Percentiles rank a stretch among this genome's conserved stretches.
These are phyloP conservation scores for Prosopocoilus inquinatus DNA, from an alignment of 2,888 invertebrate species.

Conservation along the genomic window DNA sequence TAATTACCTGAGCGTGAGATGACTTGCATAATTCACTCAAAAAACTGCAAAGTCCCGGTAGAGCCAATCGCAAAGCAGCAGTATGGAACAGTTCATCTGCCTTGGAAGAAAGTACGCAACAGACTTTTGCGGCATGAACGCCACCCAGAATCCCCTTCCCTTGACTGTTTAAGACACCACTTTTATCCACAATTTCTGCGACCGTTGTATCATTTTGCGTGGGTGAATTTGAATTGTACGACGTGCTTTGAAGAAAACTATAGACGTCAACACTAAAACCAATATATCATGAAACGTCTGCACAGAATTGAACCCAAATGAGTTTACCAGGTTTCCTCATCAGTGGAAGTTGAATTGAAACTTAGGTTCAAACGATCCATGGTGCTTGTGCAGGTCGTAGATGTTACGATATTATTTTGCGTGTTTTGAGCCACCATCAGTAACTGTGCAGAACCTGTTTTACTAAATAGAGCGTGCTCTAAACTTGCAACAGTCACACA, in stretches of 20 bases:
- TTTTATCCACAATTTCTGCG: constrained; percentile 67
- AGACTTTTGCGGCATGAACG: constrained; percentile 81
- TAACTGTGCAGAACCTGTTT: constrained; percentile 68
- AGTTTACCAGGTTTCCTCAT: constrained; percentile 75
- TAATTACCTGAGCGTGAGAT: constrained; percentile 75
- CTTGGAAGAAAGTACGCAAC: constrained; percentile 85
- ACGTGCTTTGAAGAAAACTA: constrained; percentile 67
- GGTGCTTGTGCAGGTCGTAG: constrained; percentile 53
- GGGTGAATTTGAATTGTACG: constrained; percentile 42
- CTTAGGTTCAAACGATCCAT: constrained; percentile 61
- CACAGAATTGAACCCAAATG: background rate
- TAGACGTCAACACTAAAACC: constrained; percentile 75
- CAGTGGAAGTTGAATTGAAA: constrained; percentile 52
- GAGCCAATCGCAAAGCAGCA: constrained; percentile 81
- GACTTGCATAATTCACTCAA: constrained; percentile 78
- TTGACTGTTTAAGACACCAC: constrained; percentile 51
- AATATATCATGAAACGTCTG: background rate
- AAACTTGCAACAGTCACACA: constrained; percentile 90
- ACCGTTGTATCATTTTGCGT: constrained; percentile 70
- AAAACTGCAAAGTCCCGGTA: constrained; percentile 81
- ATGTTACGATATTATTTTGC: constrained; percentile 60
- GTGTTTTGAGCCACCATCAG: constrained; percentile 67
- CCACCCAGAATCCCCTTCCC: constrained; percentile 64
- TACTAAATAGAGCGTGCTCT: constrained; percentile 87
- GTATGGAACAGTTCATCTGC: constrained; percentile 90